Evolutionary conservation across 2,888 invertebrate species (phyloP).

Genomic region (Amphimallon solstitiale): DNA sequence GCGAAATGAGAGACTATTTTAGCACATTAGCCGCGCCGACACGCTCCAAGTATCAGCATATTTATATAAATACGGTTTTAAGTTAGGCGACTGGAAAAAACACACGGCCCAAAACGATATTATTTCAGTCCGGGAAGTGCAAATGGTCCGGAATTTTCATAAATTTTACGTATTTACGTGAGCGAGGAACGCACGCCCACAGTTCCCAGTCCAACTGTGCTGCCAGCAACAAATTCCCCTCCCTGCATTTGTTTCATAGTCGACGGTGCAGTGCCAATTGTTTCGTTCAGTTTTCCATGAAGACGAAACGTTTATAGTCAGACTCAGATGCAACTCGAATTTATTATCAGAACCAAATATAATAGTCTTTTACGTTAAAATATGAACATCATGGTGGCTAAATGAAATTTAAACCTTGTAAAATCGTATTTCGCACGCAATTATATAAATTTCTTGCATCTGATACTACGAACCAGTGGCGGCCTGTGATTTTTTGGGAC

Average conservation of each 20-base stretch:
- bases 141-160: constrained; percentile 34
- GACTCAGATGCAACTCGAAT: no score
- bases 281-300: constrained; percentile 18
- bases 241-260: constrained; percentile 15
- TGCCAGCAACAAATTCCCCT: neutral
- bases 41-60: constrained; percentile 21
- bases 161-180: constrained; percentile 28
- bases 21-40: neutral
- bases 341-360: no score
- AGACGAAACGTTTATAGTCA: neutral
- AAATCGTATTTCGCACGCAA: no score
- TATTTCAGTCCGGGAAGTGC: constrained; percentile 25
- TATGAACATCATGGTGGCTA: no score
- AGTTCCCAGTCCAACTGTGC: no score
- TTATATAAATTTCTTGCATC: no score
- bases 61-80: constrained; percentile 9
- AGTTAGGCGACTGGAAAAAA: constrained; percentile 24
- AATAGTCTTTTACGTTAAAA: no score
- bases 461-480: no score
- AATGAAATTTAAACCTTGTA: no score
- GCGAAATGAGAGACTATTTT: neutral
- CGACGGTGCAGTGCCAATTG: constrained; percentile 14
- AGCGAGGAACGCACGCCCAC: neutral
- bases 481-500: no score
- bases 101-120: constrained; percentile 19